Base-by-base conservation (phyloP, 2,113 vertebrate species). In the Garra rufa region DNA sequence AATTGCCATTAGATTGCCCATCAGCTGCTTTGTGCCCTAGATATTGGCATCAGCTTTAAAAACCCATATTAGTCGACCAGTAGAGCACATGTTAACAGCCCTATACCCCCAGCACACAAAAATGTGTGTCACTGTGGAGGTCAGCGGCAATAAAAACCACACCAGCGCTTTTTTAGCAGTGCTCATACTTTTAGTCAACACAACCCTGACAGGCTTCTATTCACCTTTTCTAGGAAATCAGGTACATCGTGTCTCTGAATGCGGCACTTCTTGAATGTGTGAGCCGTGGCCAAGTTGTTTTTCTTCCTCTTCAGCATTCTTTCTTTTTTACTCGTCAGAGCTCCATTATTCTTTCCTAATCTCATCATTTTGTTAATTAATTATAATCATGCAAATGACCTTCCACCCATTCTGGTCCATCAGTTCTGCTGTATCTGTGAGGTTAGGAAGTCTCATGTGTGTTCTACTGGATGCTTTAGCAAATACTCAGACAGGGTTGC, bases 61-160 rank as follows among this genome's bases (percentile, higher is more conserved):
- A 76, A 55, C 1, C 48, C 46, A 52, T 52, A 52, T n/a, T 24
- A 1, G 24, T 74, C 13, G 21, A 41, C 38, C 9, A 17, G 44
- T 26, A 17, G 19, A 75, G 2, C 48, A 71, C 41, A 24, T 59
- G 78, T 65, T 44, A 79, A 48, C 79, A 76, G 75, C 87, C 21
- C 57, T 73, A 28, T 26, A 59, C 59, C 83, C 70, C 41, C 76
- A 57, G 50, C 46, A 73, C 34, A 6, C 61, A 77, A 61, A 38
- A 6, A 28, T 44, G 5, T 30, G 13, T 65, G 70, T 71, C 34
- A 79, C 67, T 43, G 48, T 19, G 19, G 41, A 57, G 69, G 67
- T 75, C 82, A 69, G 57, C 76, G 38, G 38, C 38, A 76, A 28
- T 83, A 73, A 80, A 79, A 75, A 15, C 10, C 38, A 74, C 57